Base-by-base conservation (phyloP, 2,113 vertebrate genomes). In the Salvelinus fontinalis region DNA sequence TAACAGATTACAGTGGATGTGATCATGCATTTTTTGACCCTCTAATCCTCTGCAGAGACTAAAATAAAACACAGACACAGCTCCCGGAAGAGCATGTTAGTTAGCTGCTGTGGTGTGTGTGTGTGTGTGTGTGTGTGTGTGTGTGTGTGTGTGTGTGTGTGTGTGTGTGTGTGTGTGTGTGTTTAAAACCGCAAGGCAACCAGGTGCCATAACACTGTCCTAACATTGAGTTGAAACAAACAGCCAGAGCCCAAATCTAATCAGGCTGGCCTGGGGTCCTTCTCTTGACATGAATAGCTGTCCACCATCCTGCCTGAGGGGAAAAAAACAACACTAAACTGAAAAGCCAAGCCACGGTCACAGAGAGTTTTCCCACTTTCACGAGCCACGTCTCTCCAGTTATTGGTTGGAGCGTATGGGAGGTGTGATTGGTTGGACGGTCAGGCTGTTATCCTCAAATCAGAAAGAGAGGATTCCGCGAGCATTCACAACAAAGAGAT, bases 21-120 rank as follows among this genome's bases (percentile, higher is more conserved):
- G 54, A 57, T 57, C 5, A 57, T 20, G 5, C 2, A 2, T 57
- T 18, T 57, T 57, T 4, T 16, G 1, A 57, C 18, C 54, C 13
- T 86, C 71, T 82, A 34, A 24, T 12, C 34, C n/a, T 84, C 75
- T 83, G 78, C 68, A 29, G 75, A n/a, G 75, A 66, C 57, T 31
- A 72, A 73, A 85, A 79, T 11, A 75, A 27, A 59, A 31, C 69
- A 64, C 39, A 11, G 39, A 9, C 11, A 44, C 75, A 67, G 76
- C 73, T 70, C 64, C 1, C 29, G n/a, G 39, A 11, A 65, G 49
- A 34, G 68, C 29, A 39, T 70, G 26, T 26, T 5, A 71, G 65
- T 71, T 89, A 76, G 34, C 77, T 69, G 76, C 51, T 78, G 79
- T 66, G n/a, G 26, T n/a, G 26, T 66, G 71, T 18, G 49, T 31